Conservation (phyloP, 2,113 vertebrate species). For the Xenotilapia caudafasciata region DNA sequence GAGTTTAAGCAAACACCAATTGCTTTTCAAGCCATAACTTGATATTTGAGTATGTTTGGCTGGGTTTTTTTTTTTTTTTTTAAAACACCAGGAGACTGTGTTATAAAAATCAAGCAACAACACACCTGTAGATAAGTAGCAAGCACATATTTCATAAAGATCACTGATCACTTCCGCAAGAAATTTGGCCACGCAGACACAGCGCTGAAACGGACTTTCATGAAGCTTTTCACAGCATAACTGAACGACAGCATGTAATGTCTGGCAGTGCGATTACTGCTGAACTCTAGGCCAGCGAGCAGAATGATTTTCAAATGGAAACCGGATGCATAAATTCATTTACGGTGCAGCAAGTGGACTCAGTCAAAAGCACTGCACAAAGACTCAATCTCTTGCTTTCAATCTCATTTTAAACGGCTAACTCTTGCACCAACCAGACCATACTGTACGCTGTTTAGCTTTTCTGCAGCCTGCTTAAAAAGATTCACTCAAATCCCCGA, state of each 20-base stretch:
- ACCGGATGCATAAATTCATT: neutral
- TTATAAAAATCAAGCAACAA: constrained; percentile 2
- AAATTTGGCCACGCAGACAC: constrained; percentile 25
- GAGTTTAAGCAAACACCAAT: neutral
- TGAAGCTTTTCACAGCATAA: constrained; percentile 20
- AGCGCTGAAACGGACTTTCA: constrained; percentile 17
- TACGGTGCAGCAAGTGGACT: neutral
- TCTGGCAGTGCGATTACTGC: neutral
- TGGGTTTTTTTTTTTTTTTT: accelerated
- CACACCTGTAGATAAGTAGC: constrained; percentile 47
- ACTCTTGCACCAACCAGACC: neutral
- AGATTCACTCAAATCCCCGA: constrained; percentile 50
- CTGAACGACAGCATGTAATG: neutral
- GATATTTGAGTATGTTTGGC: neutral
- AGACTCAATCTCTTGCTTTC: neutral
- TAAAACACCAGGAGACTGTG: neutral
- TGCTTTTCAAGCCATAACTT: neutral
- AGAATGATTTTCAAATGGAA: neutral
- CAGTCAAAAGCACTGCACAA: neutral
- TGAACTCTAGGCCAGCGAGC: neutral
- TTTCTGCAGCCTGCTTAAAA: constrained; percentile 19
- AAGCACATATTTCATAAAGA: constrained; percentile 23
- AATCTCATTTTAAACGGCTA: neutral
- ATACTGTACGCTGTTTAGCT: neutral
- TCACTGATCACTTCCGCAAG: constrained; percentile 40